phyloP scores from a whole-genome alignment of 2,797 vertebrate genomes.

The Oophaga sylvatica region DNA sequence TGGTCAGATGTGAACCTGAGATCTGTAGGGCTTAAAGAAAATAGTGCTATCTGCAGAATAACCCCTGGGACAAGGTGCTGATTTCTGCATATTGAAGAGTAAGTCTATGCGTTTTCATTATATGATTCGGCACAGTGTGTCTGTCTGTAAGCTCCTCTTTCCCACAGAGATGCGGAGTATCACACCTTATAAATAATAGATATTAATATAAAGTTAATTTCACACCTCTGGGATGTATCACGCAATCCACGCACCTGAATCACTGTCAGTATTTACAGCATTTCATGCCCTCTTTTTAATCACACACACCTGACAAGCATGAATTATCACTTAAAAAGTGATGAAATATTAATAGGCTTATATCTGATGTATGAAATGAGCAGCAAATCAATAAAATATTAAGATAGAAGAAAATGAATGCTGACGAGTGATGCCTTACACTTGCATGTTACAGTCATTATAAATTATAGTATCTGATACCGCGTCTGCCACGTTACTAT shows the following conservation, averaged over 20 bases:
- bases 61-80: background rate
- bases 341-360: constrained; percentile 28
- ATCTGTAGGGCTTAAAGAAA: too few species aligned
- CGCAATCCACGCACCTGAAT: constrained; percentile 1
- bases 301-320: constrained; percentile 19
- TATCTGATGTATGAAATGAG: constrained; percentile 13
- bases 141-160: background rate
- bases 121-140: background rate
- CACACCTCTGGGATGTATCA: constrained; percentile 20
- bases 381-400: background rate
- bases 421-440: background rate
- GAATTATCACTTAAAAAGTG: constrained; percentile 16
- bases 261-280: constrained; percentile 15
- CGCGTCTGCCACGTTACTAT: background rate
- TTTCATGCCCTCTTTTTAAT: background rate
- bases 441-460: background rate
- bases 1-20: too few species aligned
- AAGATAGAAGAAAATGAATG: background rate
- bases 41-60: background rate
- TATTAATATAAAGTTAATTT: constrained; percentile 9
- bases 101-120: background rate
- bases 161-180: background rate
- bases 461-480: background rate
- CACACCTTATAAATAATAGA: constrained; percentile 2
- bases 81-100: too few species aligned